Base-by-base conservation (phyloP, 2,888 invertebrate species). In the Hanleya hanleyi region DNA sequence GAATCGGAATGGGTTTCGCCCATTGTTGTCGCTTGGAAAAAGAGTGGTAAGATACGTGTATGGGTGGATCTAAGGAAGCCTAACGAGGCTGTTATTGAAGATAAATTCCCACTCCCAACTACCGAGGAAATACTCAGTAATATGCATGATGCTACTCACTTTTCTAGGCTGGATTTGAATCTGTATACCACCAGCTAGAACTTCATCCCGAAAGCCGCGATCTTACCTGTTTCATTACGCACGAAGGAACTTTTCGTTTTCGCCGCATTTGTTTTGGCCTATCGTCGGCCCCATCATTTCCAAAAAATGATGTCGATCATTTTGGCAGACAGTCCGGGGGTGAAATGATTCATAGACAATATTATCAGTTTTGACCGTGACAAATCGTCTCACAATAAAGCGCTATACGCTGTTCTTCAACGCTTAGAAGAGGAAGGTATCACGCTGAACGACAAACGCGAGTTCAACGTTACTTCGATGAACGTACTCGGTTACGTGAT, bases 131-230 rank as follows among this genome's bases (percentile, higher is more conserved):
- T 70, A 5, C 73, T 79, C 9, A 72, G 65, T 32, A 35, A 73
- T 26, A 36, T 79, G 5, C 68, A 33, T n/a, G 67, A 67, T 0
- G 73, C 67, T n/a, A 73, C 67, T 49, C 29, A 73, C 26, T 81
- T 81, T 69, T 70, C 72, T 0, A 76, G 77, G 32, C 69, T 81
- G 9, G 79, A 83, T 67, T 71, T 77, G 7, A 70, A 29, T 69
- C 70, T 22, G 80, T 79, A 9, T 82, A 74, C 61, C 80, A 77
- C 74, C 81, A 82, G 65, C 74, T 82, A 32, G 64, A 68, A 12
- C 38, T 79, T 15, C 4, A 38, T 26, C 29, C 47, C 9, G 71
- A 75, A 61, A 36, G 47, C 32, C 51, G 66, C 1, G 67, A 62
- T 9, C 68, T 77, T 7, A 75, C 75, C 12, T 73, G 75, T 1